These are phyloP conservation scores for Sarcophaga rosellei DNA, from an alignment of 2,888 invertebrate species.

Conservation along the genomic window DNA sequence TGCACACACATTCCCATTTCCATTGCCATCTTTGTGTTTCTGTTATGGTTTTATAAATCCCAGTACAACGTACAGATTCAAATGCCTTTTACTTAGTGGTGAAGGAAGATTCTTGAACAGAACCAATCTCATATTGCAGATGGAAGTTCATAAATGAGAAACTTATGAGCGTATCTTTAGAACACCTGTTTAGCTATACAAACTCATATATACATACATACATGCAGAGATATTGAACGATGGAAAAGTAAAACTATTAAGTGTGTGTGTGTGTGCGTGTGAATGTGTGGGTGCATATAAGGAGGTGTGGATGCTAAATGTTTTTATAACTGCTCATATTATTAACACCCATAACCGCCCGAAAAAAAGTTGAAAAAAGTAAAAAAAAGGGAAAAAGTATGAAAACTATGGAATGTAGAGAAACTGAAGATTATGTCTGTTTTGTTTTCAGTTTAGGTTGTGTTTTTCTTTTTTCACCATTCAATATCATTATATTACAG, in stretches of 20 bases:
- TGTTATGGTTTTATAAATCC: slow-evolving; percentile 27
- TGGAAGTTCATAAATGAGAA: slow-evolving; percentile 54
- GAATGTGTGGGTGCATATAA: neutral
- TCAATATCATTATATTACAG: slow-evolving; percentile 59
- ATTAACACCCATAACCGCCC: slow-evolving; percentile 43
- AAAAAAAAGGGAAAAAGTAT: neutral
- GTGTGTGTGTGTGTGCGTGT: neutral
- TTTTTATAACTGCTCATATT: slow-evolving; percentile 42
- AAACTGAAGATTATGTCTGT: slow-evolving; percentile 57
- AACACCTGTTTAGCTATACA: slow-evolving; percentile 59
- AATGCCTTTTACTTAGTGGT: neutral
- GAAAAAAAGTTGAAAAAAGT: slow-evolving; percentile 3
- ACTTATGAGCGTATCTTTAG: slow-evolving; percentile 49
- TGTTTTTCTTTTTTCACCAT: slow-evolving; percentile 10
- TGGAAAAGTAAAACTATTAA: slow-evolving; percentile 4
- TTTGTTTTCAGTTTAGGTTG: slow-evolving; percentile 1
- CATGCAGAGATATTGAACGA: neutral
- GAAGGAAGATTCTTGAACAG: slow-evolving; percentile 45
- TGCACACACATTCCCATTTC: neutral
- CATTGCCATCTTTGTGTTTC: neutral
- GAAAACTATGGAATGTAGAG: neutral
- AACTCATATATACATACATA: too few species aligned
- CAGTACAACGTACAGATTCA: slow-evolving; percentile 13
- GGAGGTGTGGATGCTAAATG: slow-evolving; percentile 17
- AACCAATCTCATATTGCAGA: slow-evolving; percentile 36